These are phyloP conservation scores for Trissolcus basalis DNA, from an alignment of 1,140 invertebrate genomes.

Conservation along the genomic window DNA sequence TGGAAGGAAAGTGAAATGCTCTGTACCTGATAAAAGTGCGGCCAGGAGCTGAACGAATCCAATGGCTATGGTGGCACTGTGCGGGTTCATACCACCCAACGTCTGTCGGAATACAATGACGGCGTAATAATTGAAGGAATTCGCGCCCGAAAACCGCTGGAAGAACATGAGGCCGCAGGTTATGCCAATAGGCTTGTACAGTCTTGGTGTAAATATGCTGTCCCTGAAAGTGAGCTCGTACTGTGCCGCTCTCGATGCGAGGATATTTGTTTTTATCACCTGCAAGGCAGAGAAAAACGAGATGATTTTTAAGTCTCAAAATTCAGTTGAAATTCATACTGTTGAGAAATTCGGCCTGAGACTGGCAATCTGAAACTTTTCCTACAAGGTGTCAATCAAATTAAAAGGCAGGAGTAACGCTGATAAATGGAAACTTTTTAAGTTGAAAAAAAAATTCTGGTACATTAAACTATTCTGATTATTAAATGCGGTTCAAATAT, in stretches of 20 bases:
- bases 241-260: slow-evolving; percentile 72
- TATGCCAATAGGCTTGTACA: slow-evolving; percentile 83
- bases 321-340: too few species aligned
- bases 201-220: slow-evolving; percentile 77
- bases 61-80: slow-evolving; percentile 86
- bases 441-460: too few species aligned
- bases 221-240: slow-evolving; percentile 75
- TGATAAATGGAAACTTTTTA: too few species aligned
- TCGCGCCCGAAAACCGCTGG: slow-evolving; percentile 87
- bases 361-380: too few species aligned
- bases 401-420: too few species aligned
- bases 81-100: slow-evolving; percentile 87
- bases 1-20: too few species aligned
- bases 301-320: too few species aligned
- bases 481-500: too few species aligned
- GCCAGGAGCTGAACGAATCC: slow-evolving; percentile 87
- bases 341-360: too few species aligned
- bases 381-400: too few species aligned
- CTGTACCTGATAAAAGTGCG: slow-evolving; percentile 82
- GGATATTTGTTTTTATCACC: slow-evolving; percentile 74
- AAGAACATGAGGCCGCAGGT: slow-evolving; percentile 91
- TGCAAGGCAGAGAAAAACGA: neutral
- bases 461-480: too few species aligned
- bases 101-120: slow-evolving; percentile 87
- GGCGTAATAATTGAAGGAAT: slow-evolving; percentile 89